Base-by-base conservation (phyloP, 2,888 invertebrate species). In the Hirtodrosophila alboralis region DNA sequence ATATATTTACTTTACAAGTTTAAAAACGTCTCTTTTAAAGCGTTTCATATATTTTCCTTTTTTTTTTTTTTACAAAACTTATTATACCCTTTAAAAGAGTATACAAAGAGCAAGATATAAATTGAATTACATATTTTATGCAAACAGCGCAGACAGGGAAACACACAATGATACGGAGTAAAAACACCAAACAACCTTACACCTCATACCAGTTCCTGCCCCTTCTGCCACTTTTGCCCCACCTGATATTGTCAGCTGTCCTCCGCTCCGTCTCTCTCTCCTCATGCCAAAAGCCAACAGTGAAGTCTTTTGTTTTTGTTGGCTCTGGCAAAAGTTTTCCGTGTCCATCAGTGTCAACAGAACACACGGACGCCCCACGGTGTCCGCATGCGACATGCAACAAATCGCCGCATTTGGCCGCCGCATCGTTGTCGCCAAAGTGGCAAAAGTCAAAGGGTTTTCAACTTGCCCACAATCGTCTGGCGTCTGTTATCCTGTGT, bases 81-180 rank as follows among this genome's bases (percentile, higher is more conserved):
- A n/a, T n/a, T n/a, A n/a, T n/a, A n/a, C n/a, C n/a, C n/a, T n/a
- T n/a, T n/a, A n/a, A n/a, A n/a, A n/a, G n/a, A 18, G 37, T 41
- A 36, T 57, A 57, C 23, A 23, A 23, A 23, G 5, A 58, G 56
- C 53, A 48, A 84, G 67, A 69, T 84, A 84, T 77, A 80, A 84
- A 86, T 84, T 79, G 79, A 79, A 79, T 79, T 86, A 86, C 81
- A 79, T 79, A 79, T 79, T 79, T 79, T 84, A 79, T 84, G 79
- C 84, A 79, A 84, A 80, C 70, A 53, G 16, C 13, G 31, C 52
- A 68, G 69, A 72, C 67, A 67, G 56, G 23, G 52, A 31, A n/a
- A 58, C 44, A 41, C 38, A 23, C 23, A 23, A 21, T 21, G 16
- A 41, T 16, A 30, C 23, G 31, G 21, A 21, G 12, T 8, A 34